Evolutionary conservation across 2,113 vertebrate species (phyloP).

Genomic region (Isurus oxyrinchus): DNA sequence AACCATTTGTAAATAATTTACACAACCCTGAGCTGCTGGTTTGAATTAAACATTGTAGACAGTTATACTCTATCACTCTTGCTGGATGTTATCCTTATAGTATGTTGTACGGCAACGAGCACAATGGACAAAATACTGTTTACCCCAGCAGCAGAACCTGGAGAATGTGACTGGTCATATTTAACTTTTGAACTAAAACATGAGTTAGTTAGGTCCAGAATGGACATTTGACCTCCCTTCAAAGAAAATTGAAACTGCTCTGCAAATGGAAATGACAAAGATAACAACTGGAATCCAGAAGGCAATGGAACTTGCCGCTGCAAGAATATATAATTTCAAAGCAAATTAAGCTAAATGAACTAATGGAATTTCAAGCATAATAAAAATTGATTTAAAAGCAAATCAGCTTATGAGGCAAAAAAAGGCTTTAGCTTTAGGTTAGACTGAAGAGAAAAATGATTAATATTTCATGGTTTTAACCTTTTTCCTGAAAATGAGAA

Average conservation of each 20-base stretch:
- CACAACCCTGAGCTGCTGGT: not conserved
- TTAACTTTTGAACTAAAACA: not conserved
- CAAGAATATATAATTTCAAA: not conserved
- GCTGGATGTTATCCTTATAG: not conserved
- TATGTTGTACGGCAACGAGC: not conserved
- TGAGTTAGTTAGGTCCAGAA: not conserved
- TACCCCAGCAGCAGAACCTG: not conserved
- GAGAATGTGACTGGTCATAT: not conserved
- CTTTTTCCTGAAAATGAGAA: slow-evolving; percentile 19
- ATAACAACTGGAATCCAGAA: not conserved
- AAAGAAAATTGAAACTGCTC: not conserved
- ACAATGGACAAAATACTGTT: not conserved
- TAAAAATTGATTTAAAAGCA: not conserved
- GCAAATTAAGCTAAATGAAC: not conserved
- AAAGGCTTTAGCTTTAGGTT: not conserved
- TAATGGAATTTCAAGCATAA: not conserved
- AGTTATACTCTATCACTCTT: no score
- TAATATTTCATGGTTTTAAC: slow-evolving; percentile 31
- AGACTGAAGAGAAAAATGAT: not conserved
- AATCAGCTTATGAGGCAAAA: not conserved
- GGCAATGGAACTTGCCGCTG: not conserved
- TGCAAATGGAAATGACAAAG: not conserved
- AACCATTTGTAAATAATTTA: slow-evolving; percentile 4
- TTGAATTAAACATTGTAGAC: not conserved
- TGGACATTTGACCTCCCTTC: not conserved